Base-by-base conservation (phyloP, 2,113 vertebrate species). In the Otis tarda region DNA sequence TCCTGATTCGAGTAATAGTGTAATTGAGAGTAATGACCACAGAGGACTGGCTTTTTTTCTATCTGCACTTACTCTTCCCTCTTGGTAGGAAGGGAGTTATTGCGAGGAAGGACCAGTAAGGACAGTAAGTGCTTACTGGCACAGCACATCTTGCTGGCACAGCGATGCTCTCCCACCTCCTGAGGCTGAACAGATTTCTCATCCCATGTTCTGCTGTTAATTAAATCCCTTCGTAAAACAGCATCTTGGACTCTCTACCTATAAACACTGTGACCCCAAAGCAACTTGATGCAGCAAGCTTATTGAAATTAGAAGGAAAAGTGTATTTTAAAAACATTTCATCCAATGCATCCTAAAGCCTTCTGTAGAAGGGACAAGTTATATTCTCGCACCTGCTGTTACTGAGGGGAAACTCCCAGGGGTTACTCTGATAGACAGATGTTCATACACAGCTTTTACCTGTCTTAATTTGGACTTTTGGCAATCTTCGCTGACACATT, bases 221-320 rank as follows among this genome's bases (percentile, higher is more conserved):
- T 56, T 71, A 78, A 94, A 78, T 67, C 35, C 39, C 45, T 50
- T 45, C 14, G 2, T 70, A 52, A 88, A 91, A 71, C 47, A 90
- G 47, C 4, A 6, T 27, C 55, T 85, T 89, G 70, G 68, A 86
- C 52, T 5, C 35, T 71, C 37, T 91, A 80, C 41, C 52, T 24
- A 4, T 57, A 82, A 88, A 65, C 78, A 74, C 35, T 78, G 6
- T 33, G 41, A 73, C 53, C 83, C 30, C 70, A 57, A 81, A 92
- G 74, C 39, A 94, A 83, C 23, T 65, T 20, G n/a, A 61, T 17
- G 23, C n/a, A 74, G 67, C 45, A 80, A 86, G 56, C 79, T 91
- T 89, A 27, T 84, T 90, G 92, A 68, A 93, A 94, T 92, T 92
- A 93, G 68, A 75, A 78, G 60, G 79, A 81, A 81, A 90, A 81